A percentile compares a stretch with the other conserved stretches of the same genome.
phyloP scores from a whole-genome alignment of 1,140 invertebrate genomes.

The Caenorhabditis elegans region WBcel235 BX284603.4:3137501-3138000 shows the following conservation, averaged over 20 bases:
- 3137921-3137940: no score
- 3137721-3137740: conserved; percentile 70
- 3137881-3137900: no score
- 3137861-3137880: not conserved
- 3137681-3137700: conserved; percentile 73
- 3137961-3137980: no score
- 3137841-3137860: not conserved
- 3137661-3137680: conserved; percentile 69
- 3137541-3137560: conserved; percentile 67
- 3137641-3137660: conserved; percentile 73
- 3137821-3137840: not conserved
- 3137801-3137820: no score
- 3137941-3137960: no score
- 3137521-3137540: conserved; percentile 66
- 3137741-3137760: conserved; percentile 68
- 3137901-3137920: no score
- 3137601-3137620: conserved; percentile 71
- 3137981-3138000: no score
- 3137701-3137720: conserved; percentile 71
- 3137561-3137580: conserved; percentile 64
- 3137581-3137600: conserved; percentile 71
- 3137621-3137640: conserved; percentile 67
- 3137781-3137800: no score
- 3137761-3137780: not conserved
- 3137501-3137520: conserved; percentile 33